A percentile compares a stretch with the other conserved stretches of the same genome.
phyloP scores from a whole-genome alignment of 2,113 vertebrate genomes.

The Arvicanthis niloticus region DNA sequence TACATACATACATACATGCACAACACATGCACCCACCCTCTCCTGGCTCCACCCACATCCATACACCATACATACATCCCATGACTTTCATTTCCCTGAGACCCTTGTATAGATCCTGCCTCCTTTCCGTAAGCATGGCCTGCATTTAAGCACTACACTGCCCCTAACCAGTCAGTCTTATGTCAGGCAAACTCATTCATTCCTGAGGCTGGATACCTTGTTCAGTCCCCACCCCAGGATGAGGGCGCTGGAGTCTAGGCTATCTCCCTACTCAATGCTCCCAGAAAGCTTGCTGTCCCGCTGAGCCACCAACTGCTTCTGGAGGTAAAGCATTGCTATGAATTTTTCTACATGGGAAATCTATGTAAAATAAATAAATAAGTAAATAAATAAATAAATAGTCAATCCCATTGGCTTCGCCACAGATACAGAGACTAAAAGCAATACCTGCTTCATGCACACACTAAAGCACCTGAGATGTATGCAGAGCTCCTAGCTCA shows the following conservation, averaged over 20 bases:
- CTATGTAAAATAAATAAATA: background rate
- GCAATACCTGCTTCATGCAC: background rate
- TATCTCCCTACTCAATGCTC: accelerated
- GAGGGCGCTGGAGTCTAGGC: background rate
- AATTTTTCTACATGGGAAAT: constrained; percentile 49
- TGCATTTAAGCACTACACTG: background rate
- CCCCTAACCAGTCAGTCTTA: background rate
- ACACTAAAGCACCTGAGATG: background rate
- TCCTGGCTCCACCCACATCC: background rate
- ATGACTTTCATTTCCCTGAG: background rate
- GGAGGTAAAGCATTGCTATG: background rate
- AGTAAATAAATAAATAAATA: background rate
- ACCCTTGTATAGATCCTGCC: background rate
- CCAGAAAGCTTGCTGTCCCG: background rate
- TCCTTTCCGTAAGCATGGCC: background rate
- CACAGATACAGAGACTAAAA: background rate
- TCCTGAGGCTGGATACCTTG: background rate
- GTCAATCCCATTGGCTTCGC: background rate
- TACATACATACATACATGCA: background rate
- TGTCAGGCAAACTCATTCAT: background rate
- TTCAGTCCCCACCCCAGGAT: accelerated
- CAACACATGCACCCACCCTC: background rate
- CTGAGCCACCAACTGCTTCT: background rate
- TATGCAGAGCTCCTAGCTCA: background rate
- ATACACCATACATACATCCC: background rate